Percentiles rank a stretch among this genome's conserved stretches.
Evolutionary conservation across 2,113 vertebrate genomes (phyloP).

Genomic region (Myiopsitta monachus): DNA sequence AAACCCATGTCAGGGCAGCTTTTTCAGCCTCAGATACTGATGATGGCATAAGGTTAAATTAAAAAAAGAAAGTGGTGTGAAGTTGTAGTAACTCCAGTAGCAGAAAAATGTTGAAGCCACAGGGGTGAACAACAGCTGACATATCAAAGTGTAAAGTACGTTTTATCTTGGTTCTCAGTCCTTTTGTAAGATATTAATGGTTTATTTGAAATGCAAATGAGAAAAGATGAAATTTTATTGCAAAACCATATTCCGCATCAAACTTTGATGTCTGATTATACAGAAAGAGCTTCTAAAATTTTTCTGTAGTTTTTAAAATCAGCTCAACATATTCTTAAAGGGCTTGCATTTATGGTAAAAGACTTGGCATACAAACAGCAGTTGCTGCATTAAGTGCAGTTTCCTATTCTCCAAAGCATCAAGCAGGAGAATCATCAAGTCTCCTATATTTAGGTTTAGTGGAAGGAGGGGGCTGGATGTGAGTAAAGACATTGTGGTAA

Average conservation of each 20-base stretch:
- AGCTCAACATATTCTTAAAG: not conserved
- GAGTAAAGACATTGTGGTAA: not conserved
- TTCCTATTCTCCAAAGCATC: not conserved
- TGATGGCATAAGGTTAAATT: not conserved
- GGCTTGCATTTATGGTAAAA: not conserved
- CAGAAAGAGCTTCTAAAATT: not conserved
- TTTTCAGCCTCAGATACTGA: not conserved
- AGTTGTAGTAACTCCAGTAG: not conserved
- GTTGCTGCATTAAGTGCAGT: not conserved
- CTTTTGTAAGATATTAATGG: slow-evolving; percentile 52
- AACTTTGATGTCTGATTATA: slow-evolving; percentile 46
- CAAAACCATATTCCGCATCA: slow-evolving; percentile 6
- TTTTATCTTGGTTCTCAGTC: slow-evolving; percentile 26
- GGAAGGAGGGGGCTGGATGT: not conserved
- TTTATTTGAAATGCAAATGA: slow-evolving; percentile 65
- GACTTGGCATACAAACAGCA: not conserved
- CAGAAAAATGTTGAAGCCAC: not conserved
- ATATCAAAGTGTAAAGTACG: slow-evolving; percentile 15
- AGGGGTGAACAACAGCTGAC: slow-evolving; percentile 7
- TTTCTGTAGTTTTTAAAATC: not conserved
- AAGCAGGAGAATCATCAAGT: not conserved
- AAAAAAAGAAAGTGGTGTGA: not conserved
- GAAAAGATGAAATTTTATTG: not conserved
- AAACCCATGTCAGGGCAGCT: not conserved
- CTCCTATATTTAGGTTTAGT: not conserved